Conservation (phyloP, 2,888 invertebrate species). For the Frankliniella fusca region DNA sequence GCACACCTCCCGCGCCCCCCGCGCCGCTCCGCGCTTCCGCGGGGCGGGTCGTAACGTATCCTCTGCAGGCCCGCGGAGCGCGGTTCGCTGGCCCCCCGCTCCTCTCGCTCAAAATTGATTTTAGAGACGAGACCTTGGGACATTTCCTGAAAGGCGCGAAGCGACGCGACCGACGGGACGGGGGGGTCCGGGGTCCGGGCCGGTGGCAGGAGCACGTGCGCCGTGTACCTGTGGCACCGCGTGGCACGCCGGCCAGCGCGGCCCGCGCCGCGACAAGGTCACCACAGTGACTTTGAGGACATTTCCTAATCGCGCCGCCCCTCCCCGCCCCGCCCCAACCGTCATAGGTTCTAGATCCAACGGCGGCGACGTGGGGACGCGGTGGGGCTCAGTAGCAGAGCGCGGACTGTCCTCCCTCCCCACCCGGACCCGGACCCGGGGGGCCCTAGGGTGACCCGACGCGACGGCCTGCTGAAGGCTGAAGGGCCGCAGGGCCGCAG, state of each 20-base stretch:
- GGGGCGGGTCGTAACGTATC: constrained; percentile 30
- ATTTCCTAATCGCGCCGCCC: too few species aligned
- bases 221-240: constrained; percentile 30
- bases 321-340: too few species aligned
- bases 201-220: constrained; percentile 45
- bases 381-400: too few species aligned
- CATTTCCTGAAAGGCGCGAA: constrained; percentile 31
- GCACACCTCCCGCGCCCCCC: background rate
- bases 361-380: too few species aligned
- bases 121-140: constrained; percentile 32
- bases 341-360: too few species aligned
- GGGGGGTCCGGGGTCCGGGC: constrained; percentile 49
- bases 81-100: background rate
- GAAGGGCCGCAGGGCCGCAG: background rate
- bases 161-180: constrained; percentile 34
- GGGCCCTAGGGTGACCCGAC: too few species aligned
- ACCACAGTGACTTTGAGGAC: background rate
- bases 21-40: too few species aligned
- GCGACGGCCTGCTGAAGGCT: too few species aligned
- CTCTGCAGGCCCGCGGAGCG: constrained; percentile 30
- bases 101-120: constrained; percentile 14
- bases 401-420: too few species aligned
- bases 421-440: too few species aligned
- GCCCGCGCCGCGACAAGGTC: background rate
- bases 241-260: constrained; percentile 30